Base-by-base conservation (phyloP, 2,113 vertebrate species). In the Ochotona princeps region DNA sequence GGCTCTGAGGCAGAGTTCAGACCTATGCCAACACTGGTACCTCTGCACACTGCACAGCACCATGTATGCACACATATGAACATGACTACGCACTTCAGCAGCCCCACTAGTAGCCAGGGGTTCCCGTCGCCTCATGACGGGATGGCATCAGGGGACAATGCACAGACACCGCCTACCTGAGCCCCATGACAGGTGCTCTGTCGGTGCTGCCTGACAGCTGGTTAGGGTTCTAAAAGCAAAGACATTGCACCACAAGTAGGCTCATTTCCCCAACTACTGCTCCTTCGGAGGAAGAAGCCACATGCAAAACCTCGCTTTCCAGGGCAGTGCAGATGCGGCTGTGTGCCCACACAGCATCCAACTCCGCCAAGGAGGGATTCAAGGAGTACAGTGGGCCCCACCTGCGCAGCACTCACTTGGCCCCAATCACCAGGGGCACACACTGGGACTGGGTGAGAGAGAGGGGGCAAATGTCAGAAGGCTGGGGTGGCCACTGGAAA, bases 91-190 rank as follows among this genome's bases (percentile, higher is more conserved):
- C 93, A 94, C 76, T 74, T 93, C 89, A 74, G 63, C 82, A 90
- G 76, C 67, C 67, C 21, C 1, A 54, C 86, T 91, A 95, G 93
- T 90, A 90, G 54, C 79, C 4, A 15, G 85, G 60, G 86, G 86
- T 88, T 94, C 93, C 91, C 96, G 72, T 73, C 89, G 88, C 90
- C 65, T 96, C 94, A 67, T 54, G 91, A 89, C 94, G 96, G 96
- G 92, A 94, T 87, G 89, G 93, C 63, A 82, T 80, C 23, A 89
- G 90, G 85, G 94, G 82, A 92, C 69, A 92, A 95, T 94, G 81
- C 85, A 73, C 87, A 96, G 94, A 97, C 93, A 95, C 4, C 91
- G 67, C 60, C 87, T 1, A 8, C 82, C 82, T 94, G 70, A 90
- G 85, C 51, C 65, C 54, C 94, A 91, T 44, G 87, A 81, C 1